Evolutionary conservation across 2,888 invertebrate species (phyloP).

Genomic region (Perdita meconis): DNA sequence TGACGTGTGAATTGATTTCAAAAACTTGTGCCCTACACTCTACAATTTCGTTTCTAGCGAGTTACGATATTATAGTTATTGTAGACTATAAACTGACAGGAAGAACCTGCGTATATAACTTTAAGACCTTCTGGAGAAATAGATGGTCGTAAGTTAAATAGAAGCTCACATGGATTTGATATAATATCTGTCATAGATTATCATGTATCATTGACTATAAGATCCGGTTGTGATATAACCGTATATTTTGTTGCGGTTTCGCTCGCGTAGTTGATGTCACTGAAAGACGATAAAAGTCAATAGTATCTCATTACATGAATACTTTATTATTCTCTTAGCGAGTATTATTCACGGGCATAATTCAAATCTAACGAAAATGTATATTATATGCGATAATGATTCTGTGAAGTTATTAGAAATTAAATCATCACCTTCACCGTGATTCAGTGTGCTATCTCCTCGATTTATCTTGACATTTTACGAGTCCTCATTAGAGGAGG

Average conservation of each 20-base stretch:
- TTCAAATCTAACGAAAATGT: neutral
- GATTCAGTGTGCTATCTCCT: neutral
- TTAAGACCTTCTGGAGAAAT: neutral
- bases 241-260: neutral
- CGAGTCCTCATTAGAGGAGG: neutral
- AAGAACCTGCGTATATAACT: too few species aligned
- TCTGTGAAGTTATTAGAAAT: neutral
- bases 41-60: too few species aligned
- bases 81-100: too few species aligned
- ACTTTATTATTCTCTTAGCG: neutral
- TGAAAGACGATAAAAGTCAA: neutral
- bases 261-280: neutral
- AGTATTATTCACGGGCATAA: neutral
- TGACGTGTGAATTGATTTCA: too few species aligned
- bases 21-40: too few species aligned
- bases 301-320: slow-evolving; percentile 1
- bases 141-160: too few species aligned
- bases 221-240: neutral
- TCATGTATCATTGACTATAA: neutral
- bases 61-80: too few species aligned
- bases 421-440: neutral
- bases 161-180: too few species aligned
- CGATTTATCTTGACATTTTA: neutral
- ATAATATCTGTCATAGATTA: neutral
- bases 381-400: neutral